These are phyloP conservation scores for Pseudanteris insignis DNA, from an alignment of 2,888 invertebrate species.

Conservation along the genomic window DNA sequence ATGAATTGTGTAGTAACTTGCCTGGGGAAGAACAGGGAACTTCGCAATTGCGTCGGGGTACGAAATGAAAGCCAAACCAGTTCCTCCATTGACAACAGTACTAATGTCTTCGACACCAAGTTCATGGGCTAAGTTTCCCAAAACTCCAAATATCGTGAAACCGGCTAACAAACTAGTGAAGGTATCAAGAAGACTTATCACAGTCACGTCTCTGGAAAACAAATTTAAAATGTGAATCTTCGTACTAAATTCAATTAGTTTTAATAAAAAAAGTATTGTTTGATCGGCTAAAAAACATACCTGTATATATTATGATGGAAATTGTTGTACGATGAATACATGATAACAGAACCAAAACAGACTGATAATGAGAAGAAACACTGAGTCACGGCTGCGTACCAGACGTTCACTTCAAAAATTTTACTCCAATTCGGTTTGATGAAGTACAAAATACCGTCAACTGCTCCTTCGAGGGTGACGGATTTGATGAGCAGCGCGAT, in stretches of 20 bases:
- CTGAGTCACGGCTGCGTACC: slow-evolving; percentile 75
- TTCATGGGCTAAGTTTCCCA: slow-evolving; percentile 82
- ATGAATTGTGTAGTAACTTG: no score
- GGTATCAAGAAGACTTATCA: slow-evolving; percentile 84
- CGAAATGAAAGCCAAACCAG: slow-evolving; percentile 84
- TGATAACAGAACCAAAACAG: slow-evolving; percentile 73
- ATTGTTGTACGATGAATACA: slow-evolving; percentile 73
- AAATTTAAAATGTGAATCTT: slow-evolving; percentile 1
- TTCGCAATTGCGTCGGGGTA: slow-evolving; percentile 87
- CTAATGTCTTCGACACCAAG: slow-evolving; percentile 71
- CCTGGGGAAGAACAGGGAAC: slow-evolving; percentile 77
- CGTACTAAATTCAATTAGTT: background rate
- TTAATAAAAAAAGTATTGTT: background rate
- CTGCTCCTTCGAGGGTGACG: slow-evolving; percentile 71
- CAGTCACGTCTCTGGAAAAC: slow-evolving; percentile 78
- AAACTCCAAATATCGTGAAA: slow-evolving; percentile 83
- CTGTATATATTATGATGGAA: slow-evolving; percentile 72
- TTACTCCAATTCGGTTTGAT: slow-evolving; percentile 74
- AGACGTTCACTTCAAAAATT: slow-evolving; percentile 71
- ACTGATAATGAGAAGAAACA: slow-evolving; percentile 74
- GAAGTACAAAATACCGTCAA: slow-evolving; percentile 73
- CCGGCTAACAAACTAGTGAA: slow-evolving; percentile 85
- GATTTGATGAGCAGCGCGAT: slow-evolving; percentile 72
- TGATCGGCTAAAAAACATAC: slow-evolving; percentile 54
- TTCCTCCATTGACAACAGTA: slow-evolving; percentile 78